Evolutionary conservation across 2,888 invertebrate genomes (phyloP).

Genomic region (Chymomyza procnemis): DNA sequence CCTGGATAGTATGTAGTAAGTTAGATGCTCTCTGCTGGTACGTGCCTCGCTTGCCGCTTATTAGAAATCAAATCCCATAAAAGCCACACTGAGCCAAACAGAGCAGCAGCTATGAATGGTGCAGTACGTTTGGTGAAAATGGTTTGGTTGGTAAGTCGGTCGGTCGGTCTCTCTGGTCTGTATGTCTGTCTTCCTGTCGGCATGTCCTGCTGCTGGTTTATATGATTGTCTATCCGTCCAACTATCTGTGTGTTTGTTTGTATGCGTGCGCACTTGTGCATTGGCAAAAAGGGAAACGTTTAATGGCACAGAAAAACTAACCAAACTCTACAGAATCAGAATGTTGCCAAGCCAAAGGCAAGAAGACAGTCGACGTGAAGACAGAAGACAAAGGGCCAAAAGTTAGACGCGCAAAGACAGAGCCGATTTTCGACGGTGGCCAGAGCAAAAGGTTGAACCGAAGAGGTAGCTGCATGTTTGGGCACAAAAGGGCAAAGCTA

Average conservation of each 20-base stretch:
- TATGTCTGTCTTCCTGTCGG: neutral
- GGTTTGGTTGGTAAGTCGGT: neutral
- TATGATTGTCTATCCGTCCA: conserved; percentile 1
- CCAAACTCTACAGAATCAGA: conserved; percentile 1
- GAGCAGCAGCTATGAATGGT: conserved; percentile 27
- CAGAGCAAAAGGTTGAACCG: neutral
- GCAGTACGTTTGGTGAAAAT: neutral
- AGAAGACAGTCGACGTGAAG: neutral
- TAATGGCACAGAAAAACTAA: conserved; percentile 41
- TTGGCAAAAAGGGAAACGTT: conserved; percentile 26
- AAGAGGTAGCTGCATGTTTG: neutral
- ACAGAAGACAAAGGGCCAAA: neutral
- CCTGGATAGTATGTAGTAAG: neutral
- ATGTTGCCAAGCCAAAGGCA: neutral
- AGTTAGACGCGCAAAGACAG: neutral
- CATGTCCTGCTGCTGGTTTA: neutral
- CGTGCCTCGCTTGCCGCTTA: conserved; percentile 71
- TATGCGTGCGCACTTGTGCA: neutral
- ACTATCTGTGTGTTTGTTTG: neutral
- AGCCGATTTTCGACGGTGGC: too few species aligned
- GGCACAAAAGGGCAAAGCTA: neutral
- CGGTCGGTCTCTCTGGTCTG: neutral
- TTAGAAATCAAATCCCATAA: conserved; percentile 74
- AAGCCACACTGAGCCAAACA: conserved; percentile 64
- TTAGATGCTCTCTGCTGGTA: conserved; percentile 36